A percentile compares a stretch with the other conserved stretches of the same genome.
Conservation (phyloP, 2,113 vertebrate species). For the Prionailurus viverrinus region DNA sequence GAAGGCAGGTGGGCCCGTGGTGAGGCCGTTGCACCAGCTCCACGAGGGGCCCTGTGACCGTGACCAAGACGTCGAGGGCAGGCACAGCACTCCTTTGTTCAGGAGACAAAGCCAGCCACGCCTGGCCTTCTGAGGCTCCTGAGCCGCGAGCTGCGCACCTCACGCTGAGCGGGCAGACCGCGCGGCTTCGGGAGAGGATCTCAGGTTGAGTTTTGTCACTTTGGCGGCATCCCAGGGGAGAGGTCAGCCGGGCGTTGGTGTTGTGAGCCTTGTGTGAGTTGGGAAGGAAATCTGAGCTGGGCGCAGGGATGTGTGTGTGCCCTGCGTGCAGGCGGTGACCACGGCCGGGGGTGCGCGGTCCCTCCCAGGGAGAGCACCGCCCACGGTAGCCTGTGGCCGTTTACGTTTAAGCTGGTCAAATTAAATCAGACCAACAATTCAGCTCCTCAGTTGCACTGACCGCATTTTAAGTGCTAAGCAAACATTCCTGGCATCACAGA, state of each 20-base stretch:
- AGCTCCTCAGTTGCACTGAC: not conserved
- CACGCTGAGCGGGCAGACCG: not conserved
- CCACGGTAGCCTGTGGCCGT: not conserved
- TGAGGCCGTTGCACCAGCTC: not conserved
- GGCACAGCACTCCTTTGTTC: not conserved
- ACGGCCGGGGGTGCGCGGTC: fast-evolving
- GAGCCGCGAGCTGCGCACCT: not conserved
- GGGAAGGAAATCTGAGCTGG: not conserved
- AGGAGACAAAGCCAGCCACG: not conserved
- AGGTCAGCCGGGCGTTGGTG: not conserved
- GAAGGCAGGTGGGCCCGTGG: not conserved
- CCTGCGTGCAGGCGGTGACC: not conserved
- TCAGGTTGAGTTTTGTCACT: not conserved
- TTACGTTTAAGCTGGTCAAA: not conserved
- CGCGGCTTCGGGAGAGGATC: not conserved
- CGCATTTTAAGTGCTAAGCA: not conserved
- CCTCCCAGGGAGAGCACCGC: not conserved
- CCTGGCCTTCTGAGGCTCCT: not conserved
- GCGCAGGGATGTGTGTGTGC: not conserved
- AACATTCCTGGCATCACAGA: not conserved
- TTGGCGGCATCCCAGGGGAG: not conserved
- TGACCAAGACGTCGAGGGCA: not conserved
- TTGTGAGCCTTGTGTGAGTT: not conserved
- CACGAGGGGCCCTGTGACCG: not conserved
- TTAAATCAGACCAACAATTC: not conserved